Base-by-base conservation (phyloP, 2,888 invertebrate species). In the Napeogenes inachia region DNA sequence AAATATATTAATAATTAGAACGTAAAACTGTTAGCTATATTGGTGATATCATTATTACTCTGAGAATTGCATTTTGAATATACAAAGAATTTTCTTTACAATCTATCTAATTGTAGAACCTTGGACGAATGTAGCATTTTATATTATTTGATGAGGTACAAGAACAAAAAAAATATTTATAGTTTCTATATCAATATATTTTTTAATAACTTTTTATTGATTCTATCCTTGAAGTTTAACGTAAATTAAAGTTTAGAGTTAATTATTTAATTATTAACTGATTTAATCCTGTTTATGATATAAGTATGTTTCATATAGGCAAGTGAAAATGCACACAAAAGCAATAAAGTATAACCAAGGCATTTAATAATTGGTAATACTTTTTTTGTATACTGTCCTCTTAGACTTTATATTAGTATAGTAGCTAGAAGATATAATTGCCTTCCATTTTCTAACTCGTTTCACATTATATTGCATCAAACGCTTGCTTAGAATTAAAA, bases 71-170 rank as follows among this genome's bases (percentile, higher is more conserved):
- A 60, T 57, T 45, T 32, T 58, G 46, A 50, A 47, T 45, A 46
- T 55, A 59, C 61, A 65, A 65, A 65, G 59, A 63, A 56, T 62
- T 60, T 45, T 47, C 54, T 59, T 56, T 47, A 59, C 58, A 50
- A 33, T 58, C 53, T 54, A 57, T 33, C 42, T 65, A 59, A 60
- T 62, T 63, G 61, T 56, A 46, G 38, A 54, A 47, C 64, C 61
- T 62, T 62, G 63, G 58, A 50, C 60, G 33, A 59, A 38, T 54
- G 46, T 59, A 45, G 12, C 46, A 55, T 62, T 61, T 56, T 62
- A 50, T 60, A 62, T 56, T 60, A 32, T 13, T 54, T 38, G 12
- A 10, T 10, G 12, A 42, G 10, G 42, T 42, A 42, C 42, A 12
- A 10, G 3, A 8, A 10, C 42, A 42, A 42, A 42, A 42, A 42